Evolutionary conservation across 2,797 vertebrate genomes (phyloP).

Genomic region (Lagodon rhomboides): DNA sequence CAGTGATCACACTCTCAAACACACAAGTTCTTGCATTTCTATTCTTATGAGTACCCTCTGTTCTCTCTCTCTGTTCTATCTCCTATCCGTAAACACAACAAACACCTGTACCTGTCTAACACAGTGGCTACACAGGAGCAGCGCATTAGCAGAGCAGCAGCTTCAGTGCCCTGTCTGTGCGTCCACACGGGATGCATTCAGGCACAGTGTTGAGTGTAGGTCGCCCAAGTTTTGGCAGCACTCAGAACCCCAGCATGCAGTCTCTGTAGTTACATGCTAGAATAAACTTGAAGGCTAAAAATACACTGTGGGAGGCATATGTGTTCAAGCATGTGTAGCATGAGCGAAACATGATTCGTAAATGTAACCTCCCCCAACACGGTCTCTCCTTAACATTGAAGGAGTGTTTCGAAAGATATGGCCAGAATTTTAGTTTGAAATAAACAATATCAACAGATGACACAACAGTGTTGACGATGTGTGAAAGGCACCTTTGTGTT

Average conservation of each 20-base stretch:
- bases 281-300: not conserved
- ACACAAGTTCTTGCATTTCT: not conserved
- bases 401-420: too few species aligned
- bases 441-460: too few species aligned
- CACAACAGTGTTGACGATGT: too few species aligned
- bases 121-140: not conserved
- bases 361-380: not conserved
- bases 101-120: not conserved
- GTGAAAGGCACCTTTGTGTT: too few species aligned
- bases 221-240: not conserved
- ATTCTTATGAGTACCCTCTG: not conserved
- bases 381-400: too few species aligned
- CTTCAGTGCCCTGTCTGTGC: not conserved
- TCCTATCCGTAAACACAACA: not conserved
- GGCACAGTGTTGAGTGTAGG: not conserved
- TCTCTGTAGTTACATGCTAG: not conserved
- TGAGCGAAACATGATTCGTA: not conserved
- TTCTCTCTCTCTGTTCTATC: not conserved
- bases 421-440: too few species aligned
- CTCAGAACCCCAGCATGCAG: too few species aligned
- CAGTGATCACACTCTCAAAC: conserved; percentile 6
- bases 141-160: not conserved
- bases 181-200: not conserved
- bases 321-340: not conserved
- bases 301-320: not conserved